These are phyloP conservation scores for Chelmon rostratus DNA, from an alignment of 2,797 vertebrate genomes.

Conservation along the genomic window DNA sequence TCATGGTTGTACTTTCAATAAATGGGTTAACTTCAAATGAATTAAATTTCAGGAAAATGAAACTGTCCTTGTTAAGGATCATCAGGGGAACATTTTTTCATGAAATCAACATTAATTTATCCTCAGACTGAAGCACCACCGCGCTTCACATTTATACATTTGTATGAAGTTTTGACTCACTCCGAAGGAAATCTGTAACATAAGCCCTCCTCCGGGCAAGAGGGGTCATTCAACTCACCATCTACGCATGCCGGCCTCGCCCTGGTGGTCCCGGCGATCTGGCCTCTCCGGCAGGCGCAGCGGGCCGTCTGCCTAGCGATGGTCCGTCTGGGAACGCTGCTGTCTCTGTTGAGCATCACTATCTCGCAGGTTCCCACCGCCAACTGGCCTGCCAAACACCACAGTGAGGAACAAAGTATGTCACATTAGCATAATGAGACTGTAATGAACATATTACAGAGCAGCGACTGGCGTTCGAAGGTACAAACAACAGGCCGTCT, in stretches of 20 bases:
- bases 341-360: conserved; percentile 91
- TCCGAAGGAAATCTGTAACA: conserved; percentile 7
- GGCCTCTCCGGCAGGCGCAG: conserved; percentile 90
- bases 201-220: not conserved
- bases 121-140: not conserved
- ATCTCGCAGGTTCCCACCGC: conserved; percentile 91
- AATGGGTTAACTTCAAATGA: conserved; percentile 9
- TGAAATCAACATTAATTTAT: conserved; percentile 11
- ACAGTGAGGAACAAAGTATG: conserved; percentile 60
- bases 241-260: conserved; percentile 90
- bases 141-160: not conserved
- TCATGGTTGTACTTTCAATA: conserved; percentile 4
- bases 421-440: conserved; percentile 69
- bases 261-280: conserved; percentile 90
- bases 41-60: conserved; percentile 22
- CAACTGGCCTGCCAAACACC: conserved; percentile 87
- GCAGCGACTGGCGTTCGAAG: conserved; percentile 55
- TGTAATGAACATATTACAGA: conserved; percentile 63
- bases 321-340: conserved; percentile 88
- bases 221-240: conserved; percentile 80
- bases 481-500: conserved; percentile 42
- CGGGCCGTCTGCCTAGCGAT: conserved; percentile 91
- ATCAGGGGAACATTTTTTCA: not conserved
- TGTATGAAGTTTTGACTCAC: not conserved
- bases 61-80: conserved; percentile 18